Percentiles rank a stretch among this genome's conserved stretches.
phyloP scores from a whole-genome alignment of 2,113 vertebrate species.

The Nerophis lumbriciformis region DNA sequence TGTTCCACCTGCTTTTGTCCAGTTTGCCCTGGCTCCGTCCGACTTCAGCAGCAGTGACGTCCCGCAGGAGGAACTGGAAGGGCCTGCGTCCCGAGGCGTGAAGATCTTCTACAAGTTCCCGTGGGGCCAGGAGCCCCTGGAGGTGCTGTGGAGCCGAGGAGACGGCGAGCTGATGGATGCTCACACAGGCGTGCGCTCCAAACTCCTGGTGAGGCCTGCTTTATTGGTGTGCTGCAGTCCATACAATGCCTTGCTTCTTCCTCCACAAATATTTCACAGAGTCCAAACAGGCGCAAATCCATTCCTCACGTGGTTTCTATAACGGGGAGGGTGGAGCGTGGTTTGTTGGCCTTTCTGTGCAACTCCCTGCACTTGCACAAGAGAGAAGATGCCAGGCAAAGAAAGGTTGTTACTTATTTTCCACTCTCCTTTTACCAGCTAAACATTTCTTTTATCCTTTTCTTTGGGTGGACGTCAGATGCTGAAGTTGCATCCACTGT shows the following conservation, averaged over 20 bases:
- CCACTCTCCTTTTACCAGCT: background rate
- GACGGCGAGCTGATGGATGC: conserved; percentile 75
- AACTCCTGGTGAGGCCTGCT: conserved; percentile 69
- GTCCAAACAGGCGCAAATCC: conserved; percentile 77
- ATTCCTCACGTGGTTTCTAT: conserved; percentile 82
- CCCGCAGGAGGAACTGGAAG: conserved; percentile 58
- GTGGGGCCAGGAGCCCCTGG: conserved; percentile 85
- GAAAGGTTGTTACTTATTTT: conserved; percentile 71
- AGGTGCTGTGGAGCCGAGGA: conserved; percentile 80
- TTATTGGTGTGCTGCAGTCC: background rate
- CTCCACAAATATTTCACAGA: conserved; percentile 66
- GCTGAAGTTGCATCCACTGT: conserved; percentile 87
- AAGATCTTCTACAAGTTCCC: conserved; percentile 82
- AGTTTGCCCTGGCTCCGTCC: conserved; percentile 87
- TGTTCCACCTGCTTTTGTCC: conserved; percentile 27
- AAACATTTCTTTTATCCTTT: background rate
- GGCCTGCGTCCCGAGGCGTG: conserved; percentile 70
- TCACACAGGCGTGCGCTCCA: conserved; percentile 63
- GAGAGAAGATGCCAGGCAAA: conserved; percentile 74
- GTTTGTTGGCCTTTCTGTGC: conserved; percentile 79
- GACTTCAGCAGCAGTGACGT: conserved; percentile 82
- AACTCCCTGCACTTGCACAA: conserved; percentile 82
- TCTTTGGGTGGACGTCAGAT: conserved; percentile 71
- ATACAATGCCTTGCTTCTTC: background rate
- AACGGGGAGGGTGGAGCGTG: conserved; percentile 79